These are phyloP conservation scores for Scomberomorus guttatus DNA, from an alignment of 2,797 vertebrate genomes.

Conservation along the genomic window DNA sequence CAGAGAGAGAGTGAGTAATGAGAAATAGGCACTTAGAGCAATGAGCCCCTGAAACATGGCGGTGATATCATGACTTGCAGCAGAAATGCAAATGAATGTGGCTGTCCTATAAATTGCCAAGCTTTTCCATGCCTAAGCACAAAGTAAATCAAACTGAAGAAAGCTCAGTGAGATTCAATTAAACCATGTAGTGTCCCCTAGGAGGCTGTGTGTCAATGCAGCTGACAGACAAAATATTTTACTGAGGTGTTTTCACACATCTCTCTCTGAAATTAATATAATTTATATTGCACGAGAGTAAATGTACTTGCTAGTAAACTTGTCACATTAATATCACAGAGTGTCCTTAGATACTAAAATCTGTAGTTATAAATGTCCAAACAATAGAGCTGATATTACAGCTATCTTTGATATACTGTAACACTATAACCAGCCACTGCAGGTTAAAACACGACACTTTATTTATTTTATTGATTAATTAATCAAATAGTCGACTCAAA, in stretches of 20 bases:
- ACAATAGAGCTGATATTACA: no score
- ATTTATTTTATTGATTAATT: no score
- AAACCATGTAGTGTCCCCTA: neutral
- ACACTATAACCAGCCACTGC: no score
- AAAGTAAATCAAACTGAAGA: slow-evolving; percentile 65
- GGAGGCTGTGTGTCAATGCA: slow-evolving; percentile 30
- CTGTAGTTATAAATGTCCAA: neutral
- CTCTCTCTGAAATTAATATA: slow-evolving; percentile 4
- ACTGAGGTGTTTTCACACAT: slow-evolving; percentile 20
- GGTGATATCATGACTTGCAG: slow-evolving; percentile 48
- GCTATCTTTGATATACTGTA: no score
- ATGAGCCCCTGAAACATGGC: slow-evolving; percentile 63
- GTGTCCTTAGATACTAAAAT: neutral
- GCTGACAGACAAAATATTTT: slow-evolving; percentile 29
- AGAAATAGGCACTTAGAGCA: slow-evolving; percentile 65
- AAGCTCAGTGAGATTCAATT: slow-evolving; percentile 42
- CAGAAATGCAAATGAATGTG: slow-evolving; percentile 66
- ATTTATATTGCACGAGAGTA: slow-evolving; percentile 3
- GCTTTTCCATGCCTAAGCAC: slow-evolving; percentile 63
- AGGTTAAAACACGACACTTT: no score
- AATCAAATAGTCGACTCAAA: no score
- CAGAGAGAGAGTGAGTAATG: slow-evolving; percentile 27
- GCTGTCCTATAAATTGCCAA: slow-evolving; percentile 46
- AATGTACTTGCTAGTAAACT: neutral
- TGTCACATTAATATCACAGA: slow-evolving; percentile 9